Base-by-base conservation (phyloP, 2,113 vertebrate genomes). In the Podilymbus podiceps region DNA sequence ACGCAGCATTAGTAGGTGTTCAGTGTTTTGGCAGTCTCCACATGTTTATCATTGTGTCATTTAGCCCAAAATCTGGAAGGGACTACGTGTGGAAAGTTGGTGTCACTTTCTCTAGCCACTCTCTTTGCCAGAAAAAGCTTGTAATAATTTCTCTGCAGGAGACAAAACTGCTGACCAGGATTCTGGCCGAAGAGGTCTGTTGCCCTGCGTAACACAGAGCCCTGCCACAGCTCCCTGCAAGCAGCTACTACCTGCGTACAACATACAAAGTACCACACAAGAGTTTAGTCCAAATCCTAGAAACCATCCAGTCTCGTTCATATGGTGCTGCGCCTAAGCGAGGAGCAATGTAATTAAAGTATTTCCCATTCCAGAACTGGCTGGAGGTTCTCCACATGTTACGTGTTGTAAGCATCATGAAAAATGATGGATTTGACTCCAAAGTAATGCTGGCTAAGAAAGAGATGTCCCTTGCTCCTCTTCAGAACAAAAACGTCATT, bases 261-360 rank as follows among this genome's bases (percentile, higher is more conserved):
- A 18, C 30, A 5, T 21, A 11, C 0, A 0, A 64, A 63, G n/a
- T 38, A n/a, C 15, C 0, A 0, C 25, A 35, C 35, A 23, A 44
- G 58, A 71, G 9, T 66, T 21, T 49, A 66, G 33, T 55, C 27
- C 58, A 69, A 64, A 40, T 47, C 49, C 38, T 53, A 20, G 60
- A 82, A 88, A 27, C 52, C 21, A 23, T 27, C 77, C 33, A 63
- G 17, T 60, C 22, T 9, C 2, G 3, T 27, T 76, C 6, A 14
- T 49, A 6, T 0, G 22, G n/a, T 66, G 40, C 50, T 56, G 31
- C 4, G 0, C 31, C 46, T 88, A 53, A 62, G 75, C 59, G 83
- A 18, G 8, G 33, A 63, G 15, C 22, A 35, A 12, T 8, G 15
- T 15, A 40, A 35, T 55, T 56, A 27, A 83, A 68, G 28, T 12